Evolutionary conservation across 2,797 vertebrate species (phyloP).

Genomic region (Intellagama lesueurii): DNA sequence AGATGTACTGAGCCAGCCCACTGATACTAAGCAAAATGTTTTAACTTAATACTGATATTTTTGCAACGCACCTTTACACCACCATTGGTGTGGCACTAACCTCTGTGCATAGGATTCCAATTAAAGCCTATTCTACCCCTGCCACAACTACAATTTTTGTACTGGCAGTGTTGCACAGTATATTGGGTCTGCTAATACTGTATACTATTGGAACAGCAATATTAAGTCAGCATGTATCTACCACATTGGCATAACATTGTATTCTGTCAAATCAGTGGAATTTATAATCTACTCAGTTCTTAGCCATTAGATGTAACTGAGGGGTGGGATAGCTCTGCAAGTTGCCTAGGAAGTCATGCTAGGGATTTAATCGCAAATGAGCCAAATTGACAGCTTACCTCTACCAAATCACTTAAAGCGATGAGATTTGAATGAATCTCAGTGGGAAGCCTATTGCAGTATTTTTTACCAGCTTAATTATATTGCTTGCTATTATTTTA

Average conservation of each 20-base stretch:
- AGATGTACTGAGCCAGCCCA: not conserved
- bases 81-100: not conserved
- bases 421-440: constrained; percentile 10
- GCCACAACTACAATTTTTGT: not conserved
- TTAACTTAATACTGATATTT: not conserved
- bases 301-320: not conserved
- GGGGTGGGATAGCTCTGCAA: not conserved
- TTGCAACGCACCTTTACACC: not conserved
- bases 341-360: not conserved
- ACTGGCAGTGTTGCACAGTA: not conserved
- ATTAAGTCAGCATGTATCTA: not conserved
- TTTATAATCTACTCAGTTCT: not conserved
- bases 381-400: constrained; percentile 35
- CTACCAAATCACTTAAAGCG: constrained; percentile 36
- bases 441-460: constrained; percentile 52
- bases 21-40: not conserved
- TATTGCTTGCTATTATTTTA: constrained; percentile 41
- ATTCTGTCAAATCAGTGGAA: not conserved
- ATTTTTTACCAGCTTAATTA: constrained; percentile 58
- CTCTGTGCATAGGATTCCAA: not conserved
- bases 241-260: not conserved
- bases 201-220: not conserved
- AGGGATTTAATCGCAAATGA: constrained; percentile 26
- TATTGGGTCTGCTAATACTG: not conserved
- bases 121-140: not conserved